Evolutionary conservation across 2,113 vertebrate genomes (phyloP).

Genomic region (Varanus komodoensis): DNA sequence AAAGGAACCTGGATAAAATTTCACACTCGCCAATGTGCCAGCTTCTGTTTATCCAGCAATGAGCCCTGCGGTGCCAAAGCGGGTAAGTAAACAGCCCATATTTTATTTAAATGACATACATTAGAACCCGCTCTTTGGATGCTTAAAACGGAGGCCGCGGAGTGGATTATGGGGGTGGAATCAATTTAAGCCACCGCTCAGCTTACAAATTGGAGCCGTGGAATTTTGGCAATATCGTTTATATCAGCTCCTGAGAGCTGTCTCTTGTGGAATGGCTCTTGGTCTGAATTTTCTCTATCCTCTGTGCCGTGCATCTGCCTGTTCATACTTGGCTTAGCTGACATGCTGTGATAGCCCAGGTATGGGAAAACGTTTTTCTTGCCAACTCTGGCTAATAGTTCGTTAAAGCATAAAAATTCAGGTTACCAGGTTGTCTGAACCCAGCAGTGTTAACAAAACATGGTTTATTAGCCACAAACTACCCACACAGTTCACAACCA

Average conservation of each 20-base stretch:
- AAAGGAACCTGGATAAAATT: not conserved
- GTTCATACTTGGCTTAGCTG: not conserved
- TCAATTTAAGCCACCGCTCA: not conserved
- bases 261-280: not conserved
- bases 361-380: too few species aligned
- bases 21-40: not conserved
- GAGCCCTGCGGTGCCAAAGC: not conserved
- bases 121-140: slow-evolving; percentile 13
- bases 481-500: too few species aligned
- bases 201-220: not conserved
- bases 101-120: slow-evolving; percentile 46
- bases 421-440: too few species aligned
- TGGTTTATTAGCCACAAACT: too few species aligned
- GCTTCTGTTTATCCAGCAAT: slow-evolving; percentile 20
- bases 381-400: too few species aligned
- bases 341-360: not conserved
- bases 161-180: not conserved
- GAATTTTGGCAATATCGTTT: not conserved
- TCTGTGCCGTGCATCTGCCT: not conserved
- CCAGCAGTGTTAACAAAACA: too few species aligned
- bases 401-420: too few species aligned
- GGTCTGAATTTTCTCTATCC: not conserved
- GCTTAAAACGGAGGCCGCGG: accelerated
- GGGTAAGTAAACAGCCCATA: slow-evolving; percentile 40
- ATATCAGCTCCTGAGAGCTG: not conserved